Evolutionary conservation across 1,140 invertebrate genomes (phyloP).

Genomic region (Ylistrum balloti): DNA sequence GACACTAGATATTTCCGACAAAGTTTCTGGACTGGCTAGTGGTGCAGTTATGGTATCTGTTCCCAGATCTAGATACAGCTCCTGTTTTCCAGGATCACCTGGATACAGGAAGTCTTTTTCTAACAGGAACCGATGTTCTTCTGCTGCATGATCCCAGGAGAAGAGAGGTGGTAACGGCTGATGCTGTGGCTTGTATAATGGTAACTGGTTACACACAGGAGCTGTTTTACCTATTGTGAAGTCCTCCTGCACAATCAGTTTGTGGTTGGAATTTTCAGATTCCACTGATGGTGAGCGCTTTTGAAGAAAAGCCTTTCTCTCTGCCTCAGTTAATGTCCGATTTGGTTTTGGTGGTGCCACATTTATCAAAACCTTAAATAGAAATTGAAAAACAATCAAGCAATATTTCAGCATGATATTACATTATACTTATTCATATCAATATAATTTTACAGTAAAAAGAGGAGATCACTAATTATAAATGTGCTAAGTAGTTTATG

Average conservation of each 20-base stretch:
- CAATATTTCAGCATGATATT: no score
- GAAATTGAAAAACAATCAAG: conserved; percentile 56
- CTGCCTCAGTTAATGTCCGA: conserved; percentile 75
- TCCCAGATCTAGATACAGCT: conserved; percentile 54
- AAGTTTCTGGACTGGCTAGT: conserved; percentile 91
- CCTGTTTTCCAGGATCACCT: conserved; percentile 45
- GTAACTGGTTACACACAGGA: conserved; percentile 31
- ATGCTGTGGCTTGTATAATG: conserved; percentile 37
- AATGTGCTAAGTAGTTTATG: no score
- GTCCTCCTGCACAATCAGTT: conserved; percentile 53
- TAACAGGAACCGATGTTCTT: conserved; percentile 50
- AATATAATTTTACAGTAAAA: no score
- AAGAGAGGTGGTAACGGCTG: neutral
- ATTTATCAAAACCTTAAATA: conserved; percentile 80
- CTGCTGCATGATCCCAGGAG: conserved; percentile 59
- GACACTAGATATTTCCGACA: conserved; percentile 89
- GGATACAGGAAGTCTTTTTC: conserved; percentile 18
- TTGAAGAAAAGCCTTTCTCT: conserved; percentile 70
- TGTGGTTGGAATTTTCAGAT: conserved; percentile 45
- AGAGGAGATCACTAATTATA: no score
- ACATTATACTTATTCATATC: no score
- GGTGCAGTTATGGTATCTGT: conserved; percentile 85
- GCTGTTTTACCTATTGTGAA: conserved; percentile 52
- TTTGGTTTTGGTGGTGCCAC: conserved; percentile 82
- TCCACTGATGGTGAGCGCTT: conserved; percentile 61